Percentiles rank a stretch among this genome's conserved stretches.
Evolutionary conservation across 2,888 invertebrate genomes (phyloP).

Genomic region (Anthophora plumipes): DNA sequence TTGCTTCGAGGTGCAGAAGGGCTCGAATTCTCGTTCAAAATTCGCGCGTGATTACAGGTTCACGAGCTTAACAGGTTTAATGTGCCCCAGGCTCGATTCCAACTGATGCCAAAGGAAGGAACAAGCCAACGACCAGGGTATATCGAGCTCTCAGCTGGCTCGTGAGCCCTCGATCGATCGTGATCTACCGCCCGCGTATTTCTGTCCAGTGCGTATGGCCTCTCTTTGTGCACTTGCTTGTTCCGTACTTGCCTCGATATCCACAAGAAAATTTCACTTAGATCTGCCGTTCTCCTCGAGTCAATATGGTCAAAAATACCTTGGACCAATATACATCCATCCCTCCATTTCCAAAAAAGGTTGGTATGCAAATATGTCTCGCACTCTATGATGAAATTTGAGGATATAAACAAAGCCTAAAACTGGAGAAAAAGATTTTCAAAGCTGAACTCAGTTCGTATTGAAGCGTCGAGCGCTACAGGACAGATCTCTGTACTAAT

Average conservation of each 20-base stretch:
- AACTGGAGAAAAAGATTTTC: too few species aligned
- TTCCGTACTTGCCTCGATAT: not conserved
- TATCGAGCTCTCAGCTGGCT: conserved; percentile 16
- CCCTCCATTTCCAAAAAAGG: too few species aligned
- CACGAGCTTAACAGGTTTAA: conserved; percentile 66
- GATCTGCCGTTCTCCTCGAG: too few species aligned
- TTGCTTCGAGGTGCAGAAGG: conserved; percentile 53
- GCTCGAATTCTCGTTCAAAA: conserved; percentile 57
- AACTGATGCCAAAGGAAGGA: conserved; percentile 24
- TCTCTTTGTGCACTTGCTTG: not conserved
- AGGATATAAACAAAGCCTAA: too few species aligned
- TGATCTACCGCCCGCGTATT: conserved; percentile 56
- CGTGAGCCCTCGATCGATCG: conserved; percentile 53
- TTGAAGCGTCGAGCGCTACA: too few species aligned
- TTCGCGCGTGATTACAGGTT: conserved; percentile 68
- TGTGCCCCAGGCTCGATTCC: conserved; percentile 54
- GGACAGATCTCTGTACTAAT: too few species aligned
- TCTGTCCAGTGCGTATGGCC: conserved; percentile 19
- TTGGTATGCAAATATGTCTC: too few species aligned
- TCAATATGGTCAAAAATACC: too few species aligned
- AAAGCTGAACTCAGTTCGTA: too few species aligned
- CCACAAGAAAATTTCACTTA: not conserved
- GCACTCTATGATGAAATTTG: too few species aligned
- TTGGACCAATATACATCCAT: too few species aligned
- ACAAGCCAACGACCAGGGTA: conserved; percentile 31